Conservation (phyloP, 2,797 vertebrate species). For the Urocyon cinereoargenteus region DNA sequence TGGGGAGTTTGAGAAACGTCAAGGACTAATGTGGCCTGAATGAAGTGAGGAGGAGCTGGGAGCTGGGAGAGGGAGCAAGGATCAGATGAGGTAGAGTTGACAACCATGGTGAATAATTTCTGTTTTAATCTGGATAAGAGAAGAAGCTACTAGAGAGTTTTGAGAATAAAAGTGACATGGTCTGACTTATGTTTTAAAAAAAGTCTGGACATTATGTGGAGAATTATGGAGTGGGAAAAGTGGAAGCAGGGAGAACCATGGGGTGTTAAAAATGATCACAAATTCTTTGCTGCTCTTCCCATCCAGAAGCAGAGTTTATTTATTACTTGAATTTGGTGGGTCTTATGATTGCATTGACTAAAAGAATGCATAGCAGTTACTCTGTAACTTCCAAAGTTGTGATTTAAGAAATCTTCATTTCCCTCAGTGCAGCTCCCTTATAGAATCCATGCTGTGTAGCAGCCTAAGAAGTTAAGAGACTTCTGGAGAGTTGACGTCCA, state of each 20-base stretch:
- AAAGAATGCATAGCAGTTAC: not conserved
- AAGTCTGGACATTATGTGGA: not conserved
- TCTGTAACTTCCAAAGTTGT: not conserved
- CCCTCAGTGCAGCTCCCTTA: not conserved
- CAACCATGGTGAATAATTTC: not conserved
- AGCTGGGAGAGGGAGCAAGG: not conserved
- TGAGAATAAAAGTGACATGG: not conserved
- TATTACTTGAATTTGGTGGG: not conserved
- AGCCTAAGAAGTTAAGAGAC: not conserved
- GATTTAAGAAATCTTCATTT: not conserved
- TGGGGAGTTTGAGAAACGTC: not conserved
- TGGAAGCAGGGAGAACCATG: not conserved
- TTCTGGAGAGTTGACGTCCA: not conserved
- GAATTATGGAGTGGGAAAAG: not conserved
- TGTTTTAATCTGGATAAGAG: not conserved
- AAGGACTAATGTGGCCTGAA: not conserved
- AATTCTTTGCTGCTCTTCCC: not conserved
- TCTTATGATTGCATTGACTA: not conserved
- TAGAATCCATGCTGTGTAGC: not conserved
- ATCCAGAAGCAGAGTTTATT: not conserved
- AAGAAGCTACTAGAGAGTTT: not conserved
- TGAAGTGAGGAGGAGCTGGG: not conserved
- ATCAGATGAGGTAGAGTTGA: not conserved
- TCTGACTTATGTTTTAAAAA: not conserved
- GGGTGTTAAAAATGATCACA: not conserved